Evolutionary conservation across 2,797 vertebrate species (phyloP).

Genomic region (Saxicola maurus): DNA sequence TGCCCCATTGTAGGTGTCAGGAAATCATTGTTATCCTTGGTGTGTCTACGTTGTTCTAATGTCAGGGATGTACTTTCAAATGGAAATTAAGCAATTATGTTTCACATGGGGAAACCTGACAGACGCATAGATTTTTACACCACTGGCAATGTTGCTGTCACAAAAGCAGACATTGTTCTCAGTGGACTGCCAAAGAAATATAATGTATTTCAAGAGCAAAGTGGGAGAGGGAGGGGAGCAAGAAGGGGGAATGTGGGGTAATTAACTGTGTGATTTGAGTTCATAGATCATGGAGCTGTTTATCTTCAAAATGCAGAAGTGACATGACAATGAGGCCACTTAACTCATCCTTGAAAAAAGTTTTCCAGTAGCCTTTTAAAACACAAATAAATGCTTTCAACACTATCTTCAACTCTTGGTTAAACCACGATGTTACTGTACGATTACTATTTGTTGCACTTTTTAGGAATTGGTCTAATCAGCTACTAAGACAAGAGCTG

Average conservation of each 20-base stretch:
- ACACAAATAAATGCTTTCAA: background rate
- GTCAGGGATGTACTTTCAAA: constrained; percentile 76
- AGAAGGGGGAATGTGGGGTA: constrained; percentile 46
- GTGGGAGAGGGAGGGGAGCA: background rate
- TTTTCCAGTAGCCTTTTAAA: background rate
- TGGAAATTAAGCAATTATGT: constrained; percentile 79
- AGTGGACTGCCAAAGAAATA: constrained; percentile 62
- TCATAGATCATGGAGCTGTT: constrained; percentile 64
- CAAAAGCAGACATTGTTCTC: constrained; percentile 67
- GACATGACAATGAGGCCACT: constrained; percentile 31
- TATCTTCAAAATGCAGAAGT: constrained; percentile 58
- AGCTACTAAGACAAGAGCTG: background rate
- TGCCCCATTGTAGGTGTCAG: constrained; percentile 69
- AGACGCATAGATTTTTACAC: constrained; percentile 72
- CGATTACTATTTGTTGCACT: background rate
- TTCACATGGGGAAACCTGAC: constrained; percentile 70
- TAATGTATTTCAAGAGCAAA: constrained; percentile 65
- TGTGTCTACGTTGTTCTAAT: constrained; percentile 61
- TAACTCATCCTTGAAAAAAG: constrained; percentile 40
- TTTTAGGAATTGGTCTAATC: background rate
- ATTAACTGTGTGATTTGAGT: constrained; percentile 66
- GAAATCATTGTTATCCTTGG: constrained; percentile 67
- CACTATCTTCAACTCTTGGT: background rate
- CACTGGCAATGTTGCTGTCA: constrained; percentile 64
- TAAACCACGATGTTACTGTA: background rate